Evolutionary conservation across 1,140 invertebrate genomes (phyloP).

Genomic region (Drosophila neocordata): DNA sequence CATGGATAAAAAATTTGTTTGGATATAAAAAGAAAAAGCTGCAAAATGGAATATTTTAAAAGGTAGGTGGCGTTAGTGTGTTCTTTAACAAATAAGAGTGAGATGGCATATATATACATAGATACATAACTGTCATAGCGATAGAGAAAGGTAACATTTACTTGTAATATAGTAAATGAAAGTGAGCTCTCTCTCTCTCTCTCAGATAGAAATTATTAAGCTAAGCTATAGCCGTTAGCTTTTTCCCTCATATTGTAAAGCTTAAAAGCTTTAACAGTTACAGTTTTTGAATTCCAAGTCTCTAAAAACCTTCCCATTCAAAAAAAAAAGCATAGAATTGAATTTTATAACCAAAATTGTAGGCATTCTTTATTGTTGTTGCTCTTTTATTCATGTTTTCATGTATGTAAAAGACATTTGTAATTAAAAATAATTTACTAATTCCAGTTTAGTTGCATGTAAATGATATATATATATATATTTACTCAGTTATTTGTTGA

Average conservation of each 20-base stretch:
- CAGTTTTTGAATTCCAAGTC: too few species aligned
- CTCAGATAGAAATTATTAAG: too few species aligned
- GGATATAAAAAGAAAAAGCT: too few species aligned
- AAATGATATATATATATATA: conserved; percentile 41
- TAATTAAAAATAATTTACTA: conserved; percentile 33
- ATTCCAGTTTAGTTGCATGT: conserved; percentile 33
- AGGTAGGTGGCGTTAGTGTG: background rate
- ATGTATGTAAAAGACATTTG: conserved; percentile 42
- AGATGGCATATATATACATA: background rate
- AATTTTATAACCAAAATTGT: background rate
- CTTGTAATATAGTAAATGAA: too few species aligned
- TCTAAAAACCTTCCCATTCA: too few species aligned
- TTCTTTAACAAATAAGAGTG: background rate
- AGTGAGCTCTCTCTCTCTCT: too few species aligned
- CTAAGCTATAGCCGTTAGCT: too few species aligned
- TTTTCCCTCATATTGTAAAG: too few species aligned
- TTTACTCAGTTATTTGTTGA: conserved; percentile 37
- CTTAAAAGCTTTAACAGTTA: too few species aligned
- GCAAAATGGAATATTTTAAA: background rate
- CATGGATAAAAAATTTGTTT: too few species aligned
- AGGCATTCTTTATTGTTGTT: conserved; percentile 19
- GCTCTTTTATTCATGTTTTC: conserved; percentile 47
- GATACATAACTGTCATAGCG: background rate
- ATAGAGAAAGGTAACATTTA: background rate
- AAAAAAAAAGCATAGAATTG: background rate